Evolutionary conservation across 2,113 vertebrate genomes (phyloP).

Genomic region (Burhinus bistriatus): DNA sequence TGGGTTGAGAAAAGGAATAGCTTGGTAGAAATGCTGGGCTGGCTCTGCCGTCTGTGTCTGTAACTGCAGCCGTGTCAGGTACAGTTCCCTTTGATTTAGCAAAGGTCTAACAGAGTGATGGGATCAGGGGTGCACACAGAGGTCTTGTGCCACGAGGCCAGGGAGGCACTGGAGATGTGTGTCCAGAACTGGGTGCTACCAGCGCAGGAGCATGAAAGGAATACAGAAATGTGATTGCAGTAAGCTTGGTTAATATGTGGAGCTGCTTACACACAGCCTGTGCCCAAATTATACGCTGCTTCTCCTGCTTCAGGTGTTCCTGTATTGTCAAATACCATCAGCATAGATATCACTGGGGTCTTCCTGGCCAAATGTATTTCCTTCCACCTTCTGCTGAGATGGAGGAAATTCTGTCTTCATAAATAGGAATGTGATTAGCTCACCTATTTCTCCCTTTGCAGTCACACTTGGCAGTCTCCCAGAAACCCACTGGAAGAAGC

Average conservation of each 20-base stretch:
- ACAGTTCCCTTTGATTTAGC: neutral
- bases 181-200: neutral
- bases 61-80: neutral
- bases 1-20: neutral
- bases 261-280: neutral
- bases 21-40: neutral
- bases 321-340: constrained; percentile 21
- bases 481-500: constrained; percentile 47
- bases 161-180: neutral
- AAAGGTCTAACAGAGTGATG: neutral
- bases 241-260: neutral
- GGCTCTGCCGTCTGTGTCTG: neutral
- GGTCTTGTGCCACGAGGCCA: neutral
- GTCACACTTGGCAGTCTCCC: constrained; percentile 40
- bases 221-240: neutral
- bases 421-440: constrained; percentile 61
- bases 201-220: neutral
- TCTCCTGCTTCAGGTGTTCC: neutral
- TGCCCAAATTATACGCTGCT: neutral
- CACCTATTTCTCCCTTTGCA: constrained; percentile 42
- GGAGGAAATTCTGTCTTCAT: constrained; percentile 61
- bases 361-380: constrained; percentile 22
- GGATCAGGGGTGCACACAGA: neutral
- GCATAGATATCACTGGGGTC: neutral
- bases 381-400: constrained; percentile 51